These are phyloP conservation scores for Netelia melanura DNA, from an alignment of 2,888 invertebrate genomes.

Conservation along the genomic window DNA sequence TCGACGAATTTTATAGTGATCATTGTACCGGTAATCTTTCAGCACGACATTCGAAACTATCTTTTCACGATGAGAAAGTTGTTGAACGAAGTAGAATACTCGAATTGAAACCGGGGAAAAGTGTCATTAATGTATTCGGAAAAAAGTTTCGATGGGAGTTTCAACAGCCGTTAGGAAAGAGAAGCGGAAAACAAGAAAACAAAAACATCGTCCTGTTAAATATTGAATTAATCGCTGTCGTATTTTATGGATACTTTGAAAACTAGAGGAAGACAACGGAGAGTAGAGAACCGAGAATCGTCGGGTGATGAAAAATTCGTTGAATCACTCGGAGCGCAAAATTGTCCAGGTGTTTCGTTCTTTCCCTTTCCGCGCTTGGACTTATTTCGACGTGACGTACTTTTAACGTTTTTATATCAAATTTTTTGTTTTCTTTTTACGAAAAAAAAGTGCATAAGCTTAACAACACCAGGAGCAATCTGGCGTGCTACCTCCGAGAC, in stretches of 20 bases:
- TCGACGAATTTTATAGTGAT: not conserved
- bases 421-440: constrained; percentile 13
- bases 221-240: constrained; percentile 60
- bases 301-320: constrained; percentile 61
- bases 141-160: constrained; percentile 33
- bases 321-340: constrained; percentile 48
- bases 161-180: constrained; percentile 9
- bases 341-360: constrained; percentile 35
- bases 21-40: not conserved
- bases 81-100: not conserved
- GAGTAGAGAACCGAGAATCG: constrained; percentile 48
- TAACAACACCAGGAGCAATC: constrained; percentile 37
- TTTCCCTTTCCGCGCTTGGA: constrained; percentile 35
- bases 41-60: not conserved
- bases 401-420: not conserved
- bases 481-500: constrained; percentile 46
- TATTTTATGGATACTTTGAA: constrained; percentile 53
- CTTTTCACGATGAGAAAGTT: constrained; percentile 14
- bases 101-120: not conserved
- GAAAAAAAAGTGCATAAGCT: constrained; percentile 18
- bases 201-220: constrained; percentile 36
- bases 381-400: constrained; percentile 5
- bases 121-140: constrained; percentile 18
- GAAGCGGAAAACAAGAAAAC: not conserved
- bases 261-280: constrained; percentile 4